Evolutionary conservation across 2,797 vertebrate genomes (phyloP).

Genomic region (Eremophila alpestris): DNA sequence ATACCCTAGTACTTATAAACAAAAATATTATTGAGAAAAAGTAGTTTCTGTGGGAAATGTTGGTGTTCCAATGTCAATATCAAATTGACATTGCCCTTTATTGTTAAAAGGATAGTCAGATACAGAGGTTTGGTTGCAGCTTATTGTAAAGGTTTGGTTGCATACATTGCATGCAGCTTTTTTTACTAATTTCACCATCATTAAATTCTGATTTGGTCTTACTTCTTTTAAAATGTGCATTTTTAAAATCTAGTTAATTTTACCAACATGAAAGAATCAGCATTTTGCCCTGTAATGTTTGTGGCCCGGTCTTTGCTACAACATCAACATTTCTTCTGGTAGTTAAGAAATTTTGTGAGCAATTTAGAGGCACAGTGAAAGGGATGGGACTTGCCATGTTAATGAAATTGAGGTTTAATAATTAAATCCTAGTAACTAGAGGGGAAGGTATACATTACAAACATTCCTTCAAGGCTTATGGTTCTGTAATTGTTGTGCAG

Average conservation of each 20-base stretch:
- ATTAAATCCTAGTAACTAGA: conserved; percentile 29
- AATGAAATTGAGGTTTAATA: not conserved
- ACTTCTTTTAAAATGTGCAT: not conserved
- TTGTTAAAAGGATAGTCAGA: not conserved
- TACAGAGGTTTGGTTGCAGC: not conserved
- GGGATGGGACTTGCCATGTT: not conserved
- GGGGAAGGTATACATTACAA: not conserved
- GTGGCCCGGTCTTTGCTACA: not conserved
- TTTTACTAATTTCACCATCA: not conserved
- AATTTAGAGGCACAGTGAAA: not conserved
- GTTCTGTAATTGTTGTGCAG: not conserved
- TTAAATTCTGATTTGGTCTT: not conserved
- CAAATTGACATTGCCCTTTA: not conserved
- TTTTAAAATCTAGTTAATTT: not conserved
- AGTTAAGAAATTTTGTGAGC: not conserved
- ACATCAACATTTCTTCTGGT: not conserved
- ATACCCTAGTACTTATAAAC: not conserved
- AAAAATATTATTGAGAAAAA: not conserved
- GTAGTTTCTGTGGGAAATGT: not conserved
- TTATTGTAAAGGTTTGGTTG: not conserved
- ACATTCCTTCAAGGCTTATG: not conserved
- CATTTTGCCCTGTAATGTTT: not conserved
- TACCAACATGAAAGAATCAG: not conserved
- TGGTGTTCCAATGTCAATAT: not conserved
- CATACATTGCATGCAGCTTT: not conserved